Percentiles rank a stretch among this genome's conserved stretches.
Conservation (phyloP, 2,797 vertebrate genomes). For the Cuculus canorus region DNA sequence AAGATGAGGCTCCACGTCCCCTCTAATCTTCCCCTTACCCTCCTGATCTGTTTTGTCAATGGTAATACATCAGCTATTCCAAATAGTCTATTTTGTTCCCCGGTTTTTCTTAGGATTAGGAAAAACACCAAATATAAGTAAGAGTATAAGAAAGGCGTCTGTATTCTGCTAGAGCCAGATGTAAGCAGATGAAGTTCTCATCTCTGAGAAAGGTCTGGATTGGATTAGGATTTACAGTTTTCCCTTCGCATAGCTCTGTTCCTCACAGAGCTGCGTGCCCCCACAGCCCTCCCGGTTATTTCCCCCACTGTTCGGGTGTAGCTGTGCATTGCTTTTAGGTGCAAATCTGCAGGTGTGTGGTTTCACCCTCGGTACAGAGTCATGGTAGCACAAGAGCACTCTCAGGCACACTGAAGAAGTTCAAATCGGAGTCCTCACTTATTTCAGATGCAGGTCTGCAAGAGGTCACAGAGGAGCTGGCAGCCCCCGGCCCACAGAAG, state of each 20-base stretch:
- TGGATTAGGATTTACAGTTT: background rate
- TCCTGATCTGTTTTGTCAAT: background rate
- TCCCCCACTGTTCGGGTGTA: background rate
- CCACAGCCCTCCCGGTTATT: background rate
- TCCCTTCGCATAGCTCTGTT: background rate
- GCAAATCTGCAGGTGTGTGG: background rate
- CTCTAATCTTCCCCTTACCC: background rate
- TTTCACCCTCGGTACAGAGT: background rate
- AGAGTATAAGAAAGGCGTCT: background rate
- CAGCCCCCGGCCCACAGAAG: background rate
- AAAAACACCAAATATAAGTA: background rate
- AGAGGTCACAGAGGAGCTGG: background rate
- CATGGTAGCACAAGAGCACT: background rate
- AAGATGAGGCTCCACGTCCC: background rate
- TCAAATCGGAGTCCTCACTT: background rate
- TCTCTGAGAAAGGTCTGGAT: background rate
- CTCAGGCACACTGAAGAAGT: background rate
- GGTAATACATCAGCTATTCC: background rate
- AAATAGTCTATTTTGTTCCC: background rate
- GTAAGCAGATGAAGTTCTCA: background rate
- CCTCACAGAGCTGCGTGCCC: background rate
- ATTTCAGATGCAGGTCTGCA: background rate
- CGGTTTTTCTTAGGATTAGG: background rate
- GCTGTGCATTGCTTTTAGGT: background rate
- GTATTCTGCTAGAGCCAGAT: background rate